Evolutionary conservation across 2,113 vertebrate genomes (phyloP), one percentile per base, ranked within the genome.

Genomic region (Caloenas nicobarica): DNA sequence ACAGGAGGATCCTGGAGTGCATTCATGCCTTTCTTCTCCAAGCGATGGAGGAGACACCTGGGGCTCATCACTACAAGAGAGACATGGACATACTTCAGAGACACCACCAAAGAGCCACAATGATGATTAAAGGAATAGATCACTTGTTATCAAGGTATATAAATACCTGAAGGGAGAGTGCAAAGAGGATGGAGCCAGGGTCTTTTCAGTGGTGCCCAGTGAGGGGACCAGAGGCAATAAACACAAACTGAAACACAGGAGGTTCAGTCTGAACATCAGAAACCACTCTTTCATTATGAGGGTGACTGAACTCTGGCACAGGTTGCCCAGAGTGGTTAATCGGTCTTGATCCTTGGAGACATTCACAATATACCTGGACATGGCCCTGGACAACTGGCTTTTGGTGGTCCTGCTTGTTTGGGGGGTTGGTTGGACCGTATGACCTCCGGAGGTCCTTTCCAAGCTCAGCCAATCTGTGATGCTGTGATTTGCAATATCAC

Each of bases 351-450:
- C 3, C 16, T 46, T 77, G 7, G 7, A 70, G 34, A n/a, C 23
- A 65, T 18, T 16, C 36, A 73, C 21, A 56, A 7, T 8, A 3
- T 31, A 3, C 21, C n/a, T 69, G 56, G 18, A 79, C 31, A 40
- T 22, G 25, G 46, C n/a, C 11, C 14, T 62, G 8, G 36, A 33
- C 8, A 71, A 66, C 6, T 0, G 1, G 12, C 5, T 60, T 4
- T 36, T 33, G 12, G 7, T 29, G 44, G 7, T 7, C 5, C 10
- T 26, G 7, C 25, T 26, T 22, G 18, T 46, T 7, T 7, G 1
- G 8, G 29, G 7, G 33, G 2, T 46, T 22, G 16, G 16, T 33
- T 61, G 11, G 17, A 54, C 19, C 36, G 26, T 29, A 26, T 25
- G 26, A 70, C 18, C 33, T n/a, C 10, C 56, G 70, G 38, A 69